Percentiles rank a stretch among this genome's conserved stretches.
These are phyloP conservation scores for Chrysolina americana DNA, from an alignment of 2,888 invertebrate species.

Conservation along the genomic window DNA sequence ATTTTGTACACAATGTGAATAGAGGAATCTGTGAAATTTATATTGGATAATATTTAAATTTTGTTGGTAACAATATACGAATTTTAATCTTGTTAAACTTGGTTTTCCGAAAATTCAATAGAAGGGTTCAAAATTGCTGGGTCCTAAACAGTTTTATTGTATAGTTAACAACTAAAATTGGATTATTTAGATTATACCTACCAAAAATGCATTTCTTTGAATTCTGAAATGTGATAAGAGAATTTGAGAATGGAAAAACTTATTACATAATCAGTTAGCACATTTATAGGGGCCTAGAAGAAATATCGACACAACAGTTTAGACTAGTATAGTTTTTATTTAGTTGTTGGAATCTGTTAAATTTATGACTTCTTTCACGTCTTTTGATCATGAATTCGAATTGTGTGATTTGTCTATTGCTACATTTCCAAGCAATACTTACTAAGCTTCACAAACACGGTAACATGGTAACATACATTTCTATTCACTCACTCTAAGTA, in stretches of 20 bases:
- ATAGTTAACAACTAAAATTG: not conserved
- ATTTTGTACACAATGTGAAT: not conserved
- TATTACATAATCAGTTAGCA: too few species aligned
- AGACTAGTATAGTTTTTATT: too few species aligned
- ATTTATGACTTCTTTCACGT: too few species aligned
- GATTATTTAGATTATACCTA: not conserved
- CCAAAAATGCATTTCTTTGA: not conserved
- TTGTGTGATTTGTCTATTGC: too few species aligned
- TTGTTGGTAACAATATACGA: not conserved
- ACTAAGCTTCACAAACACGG: too few species aligned
- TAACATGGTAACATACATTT: too few species aligned
- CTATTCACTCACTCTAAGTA: too few species aligned
- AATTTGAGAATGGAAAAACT: constrained; percentile 2
- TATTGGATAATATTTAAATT: not conserved
- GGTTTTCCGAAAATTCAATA: not conserved
- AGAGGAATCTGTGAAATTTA: not conserved
- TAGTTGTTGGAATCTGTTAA: too few species aligned
- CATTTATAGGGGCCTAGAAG: too few species aligned
- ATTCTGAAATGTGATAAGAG: not conserved
- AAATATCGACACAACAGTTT: too few species aligned
- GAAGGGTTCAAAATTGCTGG: not conserved
- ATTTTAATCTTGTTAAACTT: constrained; percentile 12
- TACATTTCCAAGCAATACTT: too few species aligned
- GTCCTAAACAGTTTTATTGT: constrained; percentile 1
- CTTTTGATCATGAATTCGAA: too few species aligned